Evolutionary conservation across 2,888 invertebrate genomes (phyloP).

Genomic region (Watsonalla binaria): DNA sequence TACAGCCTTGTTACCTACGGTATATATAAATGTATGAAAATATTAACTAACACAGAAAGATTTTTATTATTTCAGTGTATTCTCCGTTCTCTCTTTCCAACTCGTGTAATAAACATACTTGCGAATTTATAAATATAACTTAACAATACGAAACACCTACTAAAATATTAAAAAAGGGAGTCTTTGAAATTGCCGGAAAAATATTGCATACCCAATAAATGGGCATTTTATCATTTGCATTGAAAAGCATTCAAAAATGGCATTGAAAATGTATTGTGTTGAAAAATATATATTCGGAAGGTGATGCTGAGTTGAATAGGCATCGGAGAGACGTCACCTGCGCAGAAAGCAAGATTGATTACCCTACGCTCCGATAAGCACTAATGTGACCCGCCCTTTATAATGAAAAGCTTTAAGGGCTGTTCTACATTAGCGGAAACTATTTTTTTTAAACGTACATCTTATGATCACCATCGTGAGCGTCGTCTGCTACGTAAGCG

Average conservation of each 20-base stretch:
- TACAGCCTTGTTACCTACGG: too few species aligned
- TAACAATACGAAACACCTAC: too few species aligned
- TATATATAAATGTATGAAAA: too few species aligned
- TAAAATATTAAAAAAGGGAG: too few species aligned
- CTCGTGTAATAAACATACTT: too few species aligned
- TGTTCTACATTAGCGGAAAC: background rate
- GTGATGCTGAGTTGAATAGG: background rate
- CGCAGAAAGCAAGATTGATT: constrained; percentile 28
- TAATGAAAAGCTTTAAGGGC: constrained; percentile 14
- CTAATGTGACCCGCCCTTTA: constrained; percentile 27
- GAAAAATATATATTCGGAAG: constrained; percentile 1
- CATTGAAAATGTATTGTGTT: background rate
- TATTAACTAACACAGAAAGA: too few species aligned
- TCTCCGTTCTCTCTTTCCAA: too few species aligned
- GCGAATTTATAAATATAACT: too few species aligned
- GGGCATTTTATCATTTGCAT: background rate
- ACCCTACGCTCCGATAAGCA: constrained; percentile 6
- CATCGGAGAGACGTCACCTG: constrained; percentile 14
- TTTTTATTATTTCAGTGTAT: too few species aligned
- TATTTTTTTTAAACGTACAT: too few species aligned
- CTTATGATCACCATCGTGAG: too few species aligned
- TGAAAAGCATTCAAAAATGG: background rate
- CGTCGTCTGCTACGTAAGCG: too few species aligned
- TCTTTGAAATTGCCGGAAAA: background rate
- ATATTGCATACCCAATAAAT: background rate